A percentile compares a stretch with the other conserved stretches of the same genome.
These are phyloP conservation scores for Microcebus griseorufus DNA, from an alignment of 2,113 vertebrate genomes.

Conservation along the genomic window DNA sequence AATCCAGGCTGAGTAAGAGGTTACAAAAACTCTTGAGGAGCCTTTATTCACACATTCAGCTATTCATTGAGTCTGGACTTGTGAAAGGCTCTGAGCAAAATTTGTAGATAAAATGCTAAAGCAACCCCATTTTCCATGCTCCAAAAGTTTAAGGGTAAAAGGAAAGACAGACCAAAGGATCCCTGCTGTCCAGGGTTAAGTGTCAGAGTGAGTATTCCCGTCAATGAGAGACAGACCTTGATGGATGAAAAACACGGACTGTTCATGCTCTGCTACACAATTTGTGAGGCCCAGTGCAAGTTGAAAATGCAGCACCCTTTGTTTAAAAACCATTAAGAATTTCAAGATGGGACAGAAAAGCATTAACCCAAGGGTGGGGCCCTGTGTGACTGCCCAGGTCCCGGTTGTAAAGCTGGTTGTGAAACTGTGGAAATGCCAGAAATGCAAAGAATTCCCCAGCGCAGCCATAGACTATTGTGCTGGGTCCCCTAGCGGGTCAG, in stretches of 20 bases:
- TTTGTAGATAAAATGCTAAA: not conserved
- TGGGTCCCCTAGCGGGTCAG: not conserved
- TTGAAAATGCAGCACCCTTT: no score
- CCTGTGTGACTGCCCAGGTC: no score
- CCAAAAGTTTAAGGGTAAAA: not conserved
- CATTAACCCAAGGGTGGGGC: not conserved
- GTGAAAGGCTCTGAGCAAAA: not conserved
- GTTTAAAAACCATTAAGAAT: not conserved
- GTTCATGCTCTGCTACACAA: not conserved
- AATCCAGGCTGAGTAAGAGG: not conserved
- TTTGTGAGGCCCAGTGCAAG: no score
- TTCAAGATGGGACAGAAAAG: not conserved
- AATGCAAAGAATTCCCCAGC: not conserved
- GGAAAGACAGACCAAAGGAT: not conserved
- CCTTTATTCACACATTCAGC: not conserved
- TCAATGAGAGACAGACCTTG: not conserved
- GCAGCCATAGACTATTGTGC: not conserved
- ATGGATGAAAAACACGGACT: not conserved
- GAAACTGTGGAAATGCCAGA: not conserved
- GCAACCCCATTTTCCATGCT: not conserved
- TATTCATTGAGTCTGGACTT: not conserved
- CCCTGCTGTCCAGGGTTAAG: not conserved
- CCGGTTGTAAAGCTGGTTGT: no score
- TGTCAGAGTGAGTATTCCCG: not conserved
- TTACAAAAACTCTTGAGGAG: not conserved